Conservation (phyloP, 2,888 invertebrate species). For the Stenurella melanura region DNA sequence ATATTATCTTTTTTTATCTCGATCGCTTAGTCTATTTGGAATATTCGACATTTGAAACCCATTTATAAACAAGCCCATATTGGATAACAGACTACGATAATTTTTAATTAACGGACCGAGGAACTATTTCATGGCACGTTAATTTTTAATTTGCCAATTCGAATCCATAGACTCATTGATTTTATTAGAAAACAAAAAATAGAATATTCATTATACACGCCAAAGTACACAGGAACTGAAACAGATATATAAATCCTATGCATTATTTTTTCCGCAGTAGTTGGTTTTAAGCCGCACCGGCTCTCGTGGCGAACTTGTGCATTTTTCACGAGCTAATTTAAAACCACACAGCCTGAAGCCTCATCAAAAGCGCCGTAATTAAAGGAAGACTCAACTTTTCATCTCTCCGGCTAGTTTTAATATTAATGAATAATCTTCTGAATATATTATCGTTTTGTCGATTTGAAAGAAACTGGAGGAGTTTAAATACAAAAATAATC, state of each 20-base stretch:
- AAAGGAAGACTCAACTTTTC: slow-evolving; percentile 46
- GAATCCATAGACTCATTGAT: not conserved
- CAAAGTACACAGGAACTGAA: not conserved
- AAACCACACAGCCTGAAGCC: slow-evolving; percentile 59
- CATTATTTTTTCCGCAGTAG: slow-evolving; percentile 21
- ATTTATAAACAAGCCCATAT: too few species aligned
- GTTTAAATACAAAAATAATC: slow-evolving; percentile 29
- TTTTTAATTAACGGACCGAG: too few species aligned
- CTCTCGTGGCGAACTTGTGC: slow-evolving; percentile 11
- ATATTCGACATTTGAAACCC: too few species aligned
- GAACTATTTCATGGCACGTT: too few species aligned
- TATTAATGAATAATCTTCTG: slow-evolving; percentile 45
- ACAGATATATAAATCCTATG: slow-evolving; percentile 9
- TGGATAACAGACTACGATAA: too few species aligned
- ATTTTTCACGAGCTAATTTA: slow-evolving; percentile 63
- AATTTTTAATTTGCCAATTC: too few species aligned
- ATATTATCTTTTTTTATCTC: too few species aligned
- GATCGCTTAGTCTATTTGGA: too few species aligned
- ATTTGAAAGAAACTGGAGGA: slow-evolving; percentile 15
- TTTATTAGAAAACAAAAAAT: not conserved
- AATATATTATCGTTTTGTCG: slow-evolving; percentile 40
- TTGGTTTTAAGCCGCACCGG: not conserved
- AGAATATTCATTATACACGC: not conserved
- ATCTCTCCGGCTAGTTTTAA: slow-evolving; percentile 40
- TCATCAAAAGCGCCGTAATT: slow-evolving; percentile 62